Base-by-base conservation (phyloP, 2,113 vertebrate genomes). In the human region DNA sequence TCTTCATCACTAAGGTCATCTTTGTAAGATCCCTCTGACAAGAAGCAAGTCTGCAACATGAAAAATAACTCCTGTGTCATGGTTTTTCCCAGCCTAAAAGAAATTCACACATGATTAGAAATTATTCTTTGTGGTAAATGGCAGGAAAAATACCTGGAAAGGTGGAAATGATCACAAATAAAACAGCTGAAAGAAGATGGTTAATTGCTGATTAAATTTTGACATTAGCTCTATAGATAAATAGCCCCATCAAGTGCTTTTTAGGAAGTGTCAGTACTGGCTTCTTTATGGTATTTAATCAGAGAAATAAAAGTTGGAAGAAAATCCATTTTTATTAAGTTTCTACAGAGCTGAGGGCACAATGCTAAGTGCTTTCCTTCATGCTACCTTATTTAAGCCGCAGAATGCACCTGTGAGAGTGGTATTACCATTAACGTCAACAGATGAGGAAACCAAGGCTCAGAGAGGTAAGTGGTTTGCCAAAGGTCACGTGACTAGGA, bases 271-370 rank as follows among this genome's bases (percentile, higher is more conserved):
- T 93, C 55, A 75, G 30, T 59, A 55, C 18, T 22, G 13, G 11
- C 23, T 68, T 25, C 27, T 80, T 91, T 68, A 72, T 72, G 68
- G 30, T 57, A 75, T 85, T 87, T 76, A 52, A 76, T 64, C 27
- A 83, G 48, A 22, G 45, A 95, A 97, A 64, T 79, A 92, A 85
- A 45, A 57, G 27, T 68, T 75, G 27, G 83, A 61, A 92, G 82
- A 78, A 68, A 90, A 94, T 94, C 89, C 57, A 89, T 93, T 88
- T 84, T 93, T 70, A 87, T 22, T 80, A 90, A 59, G 86, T 93
- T 93, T 90, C 55, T 79, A 68, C 48, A 90, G 83, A 89, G 55
- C 57, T 57, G 43, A 86, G 83, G 48, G 20, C 40, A 68, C 48
- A 40, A 18, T 87, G 10, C 61, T 84, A 83, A 55, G 35, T 76